Percentiles rank a stretch among this genome's conserved stretches.
Conservation (phyloP, 2,113 vertebrate genomes). For the Vulpes ferrilata region DNA sequence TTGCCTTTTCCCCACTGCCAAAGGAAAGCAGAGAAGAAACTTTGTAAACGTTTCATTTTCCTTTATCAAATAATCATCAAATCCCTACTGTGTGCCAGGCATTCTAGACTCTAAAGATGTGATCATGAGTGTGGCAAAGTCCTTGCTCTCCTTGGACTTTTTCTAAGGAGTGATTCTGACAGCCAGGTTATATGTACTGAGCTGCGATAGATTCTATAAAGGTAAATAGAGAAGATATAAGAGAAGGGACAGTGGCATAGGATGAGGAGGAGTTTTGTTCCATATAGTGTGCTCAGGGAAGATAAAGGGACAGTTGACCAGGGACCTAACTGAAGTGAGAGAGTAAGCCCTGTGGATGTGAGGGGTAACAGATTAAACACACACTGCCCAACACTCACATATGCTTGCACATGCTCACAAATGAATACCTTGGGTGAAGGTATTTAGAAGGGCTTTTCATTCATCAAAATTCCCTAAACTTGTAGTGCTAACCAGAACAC, state of each 20-base stretch:
- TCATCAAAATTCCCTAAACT: conserved; percentile 60
- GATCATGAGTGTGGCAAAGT: not conserved
- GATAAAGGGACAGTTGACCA: not conserved
- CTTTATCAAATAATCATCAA: conserved; percentile 26
- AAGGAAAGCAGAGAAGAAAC: not conserved
- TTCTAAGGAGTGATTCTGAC: not conserved
- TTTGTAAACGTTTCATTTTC: conserved; percentile 39
- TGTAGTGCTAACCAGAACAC: conserved; percentile 39
- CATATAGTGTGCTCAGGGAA: not conserved
- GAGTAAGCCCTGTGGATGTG: not conserved
- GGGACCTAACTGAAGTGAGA: not conserved
- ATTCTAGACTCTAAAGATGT: not conserved
- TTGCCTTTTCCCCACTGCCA: not conserved
- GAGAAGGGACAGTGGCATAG: not conserved
- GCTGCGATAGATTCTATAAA: not conserved
- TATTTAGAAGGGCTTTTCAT: conserved; percentile 16
- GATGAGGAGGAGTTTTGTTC: not conserved
- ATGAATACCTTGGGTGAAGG: not conserved
- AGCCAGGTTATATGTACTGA: not conserved
- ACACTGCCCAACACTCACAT: not conserved
- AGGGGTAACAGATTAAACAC: not conserved
- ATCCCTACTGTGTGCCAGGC: not conserved
- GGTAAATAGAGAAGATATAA: not conserved
- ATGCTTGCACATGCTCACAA: not conserved
- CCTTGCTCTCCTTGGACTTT: not conserved